Conservation (phyloP, 2,888 invertebrate genomes). For the Argynnis bischoffii region DNA sequence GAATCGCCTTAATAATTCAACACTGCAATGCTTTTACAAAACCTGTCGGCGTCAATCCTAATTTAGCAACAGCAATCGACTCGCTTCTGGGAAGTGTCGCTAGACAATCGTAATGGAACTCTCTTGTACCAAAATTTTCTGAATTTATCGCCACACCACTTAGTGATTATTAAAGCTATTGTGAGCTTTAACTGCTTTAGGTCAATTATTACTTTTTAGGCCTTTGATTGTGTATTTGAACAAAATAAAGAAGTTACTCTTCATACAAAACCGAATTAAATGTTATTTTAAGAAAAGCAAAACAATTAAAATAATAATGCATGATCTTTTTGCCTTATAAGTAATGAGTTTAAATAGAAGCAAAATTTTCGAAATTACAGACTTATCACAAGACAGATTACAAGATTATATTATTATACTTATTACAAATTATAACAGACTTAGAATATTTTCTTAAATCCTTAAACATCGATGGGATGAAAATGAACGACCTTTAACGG, state of each 20-base stretch:
- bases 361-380: too few relatives aligned
- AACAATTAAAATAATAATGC: too few relatives aligned
- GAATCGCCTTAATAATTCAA: conserved; percentile 81
- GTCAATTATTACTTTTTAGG: too few relatives aligned
- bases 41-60: conserved; percentile 81
- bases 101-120: conserved; percentile 78
- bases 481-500: conserved; percentile 1
- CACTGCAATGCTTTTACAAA: conserved; percentile 83
- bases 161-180: conserved; percentile 16
- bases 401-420: too few relatives aligned
- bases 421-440: too few relatives aligned
- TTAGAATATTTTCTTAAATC: not conserved
- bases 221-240: too few relatives aligned
- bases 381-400: too few relatives aligned
- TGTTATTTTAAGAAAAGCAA: too few relatives aligned
- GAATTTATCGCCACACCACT: conserved; percentile 28
- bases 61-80: conserved; percentile 76
- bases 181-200: not conserved
- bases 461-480: conserved; percentile 5
- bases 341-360: too few relatives aligned
- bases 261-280: too few relatives aligned
- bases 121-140: conserved; percentile 56
- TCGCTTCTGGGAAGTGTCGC: conserved; percentile 77
- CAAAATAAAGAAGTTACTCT: too few relatives aligned
- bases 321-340: too few relatives aligned